phyloP scores from a whole-genome alignment of 1,140 invertebrate species.

The Mercenaria mercenaria region DNA sequence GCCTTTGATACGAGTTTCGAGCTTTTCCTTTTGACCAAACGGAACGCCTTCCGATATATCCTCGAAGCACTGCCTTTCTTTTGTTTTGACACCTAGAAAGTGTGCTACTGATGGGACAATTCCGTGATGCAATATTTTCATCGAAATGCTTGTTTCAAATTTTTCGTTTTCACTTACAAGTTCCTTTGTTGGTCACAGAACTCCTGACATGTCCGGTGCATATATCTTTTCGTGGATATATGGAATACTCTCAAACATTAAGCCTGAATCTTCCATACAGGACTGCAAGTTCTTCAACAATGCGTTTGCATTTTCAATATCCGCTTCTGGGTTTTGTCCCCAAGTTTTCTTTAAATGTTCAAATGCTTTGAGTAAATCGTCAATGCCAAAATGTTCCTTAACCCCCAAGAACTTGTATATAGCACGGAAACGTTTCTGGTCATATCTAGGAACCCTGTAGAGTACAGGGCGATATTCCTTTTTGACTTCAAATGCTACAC shows the following conservation, averaged over 20 bases:
- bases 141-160: background rate
- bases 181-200: constrained; percentile 20
- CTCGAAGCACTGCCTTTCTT: constrained; percentile 29
- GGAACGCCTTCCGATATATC: background rate
- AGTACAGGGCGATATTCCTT: constrained; percentile 64
- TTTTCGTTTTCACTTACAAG: constrained; percentile 68
- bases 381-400: background rate
- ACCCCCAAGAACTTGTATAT: background rate
- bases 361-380: background rate
- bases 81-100: constrained; percentile 70
- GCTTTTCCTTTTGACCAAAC: constrained; percentile 80
- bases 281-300: background rate
- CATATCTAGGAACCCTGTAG: constrained; percentile 39
- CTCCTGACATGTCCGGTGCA: constrained; percentile 54
- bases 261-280: background rate
- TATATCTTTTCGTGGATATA: constrained; percentile 9
- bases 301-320: background rate
- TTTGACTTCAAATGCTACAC: constrained; percentile 56
- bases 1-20: constrained; percentile 76
- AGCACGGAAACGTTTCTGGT: background rate
- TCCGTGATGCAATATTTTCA: constrained; percentile 65
- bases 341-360: background rate
- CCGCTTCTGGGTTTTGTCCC: background rate
- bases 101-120: constrained; percentile 50
- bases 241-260: background rate